Evolutionary conservation across 2,888 invertebrate species (phyloP).

Genomic region (Spilosoma lubricipeda): DNA sequence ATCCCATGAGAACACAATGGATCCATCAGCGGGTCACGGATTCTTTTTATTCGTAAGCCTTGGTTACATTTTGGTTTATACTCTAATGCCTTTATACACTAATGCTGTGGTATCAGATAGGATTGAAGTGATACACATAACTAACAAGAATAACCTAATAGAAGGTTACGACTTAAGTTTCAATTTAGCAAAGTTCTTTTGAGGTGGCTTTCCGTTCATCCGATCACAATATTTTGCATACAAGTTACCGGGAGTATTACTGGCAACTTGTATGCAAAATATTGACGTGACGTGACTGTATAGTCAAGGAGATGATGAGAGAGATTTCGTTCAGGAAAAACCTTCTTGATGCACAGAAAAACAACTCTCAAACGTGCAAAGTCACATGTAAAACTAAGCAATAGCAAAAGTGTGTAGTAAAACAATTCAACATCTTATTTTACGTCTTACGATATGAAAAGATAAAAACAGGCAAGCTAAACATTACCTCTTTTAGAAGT

Average conservation of each 20-base stretch:
- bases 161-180: not conserved
- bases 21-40: conserved; percentile 67
- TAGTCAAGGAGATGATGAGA: not conserved
- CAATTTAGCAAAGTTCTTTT: not conserved
- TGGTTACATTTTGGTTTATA: conserved; percentile 67
- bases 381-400: not conserved
- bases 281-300: too few species aligned
- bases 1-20: conserved; percentile 78
- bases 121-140: conserved; percentile 1
- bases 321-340: not conserved
- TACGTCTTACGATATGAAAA: not conserved
- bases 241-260: not conserved
- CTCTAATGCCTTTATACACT: conserved; percentile 36
- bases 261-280: too few species aligned
- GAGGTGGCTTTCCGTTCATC: not conserved
- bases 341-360: not conserved
- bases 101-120: conserved; percentile 36
- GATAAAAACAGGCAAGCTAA: not conserved
- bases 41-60: conserved; percentile 72
- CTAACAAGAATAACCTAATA: not conserved
- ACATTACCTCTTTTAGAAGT: not conserved
- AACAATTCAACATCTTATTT: not conserved
- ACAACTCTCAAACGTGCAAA: not conserved
- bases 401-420: not conserved
- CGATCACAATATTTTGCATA: not conserved